Evolutionary conservation across 2,888 invertebrate species (phyloP).

Genomic region (Zygaena filipendulae): DNA sequence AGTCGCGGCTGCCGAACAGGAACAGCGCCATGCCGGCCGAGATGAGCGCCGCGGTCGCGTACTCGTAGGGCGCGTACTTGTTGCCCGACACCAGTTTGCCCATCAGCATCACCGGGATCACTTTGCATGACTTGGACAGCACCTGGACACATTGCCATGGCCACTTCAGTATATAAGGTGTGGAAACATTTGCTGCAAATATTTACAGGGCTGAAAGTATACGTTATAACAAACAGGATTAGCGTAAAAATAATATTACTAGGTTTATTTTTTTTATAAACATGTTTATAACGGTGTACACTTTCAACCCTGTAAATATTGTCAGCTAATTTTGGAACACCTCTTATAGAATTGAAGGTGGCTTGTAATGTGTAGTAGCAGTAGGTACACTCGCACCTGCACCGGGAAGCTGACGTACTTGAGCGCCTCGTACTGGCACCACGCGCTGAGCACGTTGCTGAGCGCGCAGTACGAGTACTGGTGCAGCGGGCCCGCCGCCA

Average conservation of each 20-base stretch:
- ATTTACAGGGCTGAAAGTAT: too few relatives aligned
- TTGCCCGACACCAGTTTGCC: conserved; percentile 89
- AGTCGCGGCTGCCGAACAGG: conserved; percentile 81
- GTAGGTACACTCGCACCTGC: conserved; percentile 74
- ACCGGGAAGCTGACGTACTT: conserved; percentile 99
- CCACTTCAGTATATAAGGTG: too few relatives aligned
- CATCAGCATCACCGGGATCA: conserved; percentile 98
- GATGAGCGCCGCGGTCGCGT: conserved; percentile 88
- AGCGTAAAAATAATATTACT: too few relatives aligned
- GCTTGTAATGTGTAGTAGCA: too few relatives aligned
- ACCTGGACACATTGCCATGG: conserved; percentile 56
- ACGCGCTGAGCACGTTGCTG: conserved; percentile 97
- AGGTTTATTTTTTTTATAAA: too few relatives aligned
- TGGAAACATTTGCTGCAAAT: too few relatives aligned
- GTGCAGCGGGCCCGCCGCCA: conserved; percentile 88
- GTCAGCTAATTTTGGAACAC: too few relatives aligned
- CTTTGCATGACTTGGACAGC: conserved; percentile 97
- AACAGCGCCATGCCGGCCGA: conserved; percentile 95
- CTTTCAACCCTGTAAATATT: too few relatives aligned
- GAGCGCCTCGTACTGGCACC: conserved; percentile 99
- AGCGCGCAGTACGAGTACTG: conserved; percentile 96
- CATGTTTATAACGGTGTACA: too few relatives aligned
- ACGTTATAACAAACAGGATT: too few relatives aligned
- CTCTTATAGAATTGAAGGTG: too few relatives aligned
- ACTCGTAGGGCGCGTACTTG: conserved; percentile 91